phyloP scores from a whole-genome alignment of 2,797 vertebrate species.

The Apogon talboti region DNA sequence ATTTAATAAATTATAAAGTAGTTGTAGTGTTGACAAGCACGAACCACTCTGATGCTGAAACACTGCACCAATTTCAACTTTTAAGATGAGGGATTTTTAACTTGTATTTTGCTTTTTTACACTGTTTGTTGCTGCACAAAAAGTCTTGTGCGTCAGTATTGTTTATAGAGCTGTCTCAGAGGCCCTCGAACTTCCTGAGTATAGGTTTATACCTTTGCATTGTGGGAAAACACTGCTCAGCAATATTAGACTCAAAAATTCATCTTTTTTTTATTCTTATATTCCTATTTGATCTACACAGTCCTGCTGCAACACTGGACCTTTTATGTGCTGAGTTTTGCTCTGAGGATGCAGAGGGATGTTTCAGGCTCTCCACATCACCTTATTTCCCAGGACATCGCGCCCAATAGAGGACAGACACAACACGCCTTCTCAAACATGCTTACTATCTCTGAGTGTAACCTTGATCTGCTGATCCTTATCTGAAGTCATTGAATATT shows the following conservation, averaged over 20 bases:
- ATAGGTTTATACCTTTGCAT: no score
- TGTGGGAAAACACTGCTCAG: neutral
- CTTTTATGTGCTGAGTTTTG: neutral
- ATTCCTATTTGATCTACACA: constrained; percentile 11
- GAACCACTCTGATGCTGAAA: neutral
- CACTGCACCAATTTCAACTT: constrained; percentile 2
- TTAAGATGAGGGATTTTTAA: neutral
- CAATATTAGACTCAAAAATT: neutral
- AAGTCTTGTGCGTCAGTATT: constrained; percentile 4
- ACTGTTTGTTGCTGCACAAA: neutral
- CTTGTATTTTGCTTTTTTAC: constrained; percentile 4
- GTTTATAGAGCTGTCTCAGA: constrained; percentile 3
- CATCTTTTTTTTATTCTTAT: neutral
- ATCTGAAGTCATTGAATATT: constrained; percentile 51
- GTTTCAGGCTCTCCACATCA: constrained; percentile 25
- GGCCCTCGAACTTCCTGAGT: neutral
- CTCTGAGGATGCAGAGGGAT: no score
- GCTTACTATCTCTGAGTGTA: constrained; percentile 47
- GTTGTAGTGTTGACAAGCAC: constrained; percentile 3
- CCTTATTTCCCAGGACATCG: constrained; percentile 21
- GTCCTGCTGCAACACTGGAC: constrained; percentile 13
- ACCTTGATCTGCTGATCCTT: constrained; percentile 67
- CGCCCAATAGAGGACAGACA: constrained; percentile 52
- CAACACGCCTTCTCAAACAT: constrained; percentile 18
- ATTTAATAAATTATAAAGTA: constrained; percentile 1